phyloP scores from a whole-genome alignment of 2,888 invertebrate species.

The Cantharis rustica region DNA sequence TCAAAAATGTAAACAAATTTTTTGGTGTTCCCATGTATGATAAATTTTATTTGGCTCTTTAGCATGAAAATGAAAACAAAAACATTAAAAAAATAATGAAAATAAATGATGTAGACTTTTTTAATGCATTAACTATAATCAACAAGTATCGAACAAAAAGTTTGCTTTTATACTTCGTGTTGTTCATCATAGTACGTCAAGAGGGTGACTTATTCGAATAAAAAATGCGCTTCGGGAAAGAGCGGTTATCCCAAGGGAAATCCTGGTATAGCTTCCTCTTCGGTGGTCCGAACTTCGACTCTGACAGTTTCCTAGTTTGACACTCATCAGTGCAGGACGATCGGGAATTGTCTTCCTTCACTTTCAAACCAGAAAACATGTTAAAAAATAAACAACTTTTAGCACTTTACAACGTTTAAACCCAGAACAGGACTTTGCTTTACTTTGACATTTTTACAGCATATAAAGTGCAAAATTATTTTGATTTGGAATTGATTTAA shows the following conservation, averaged over 20 bases:
- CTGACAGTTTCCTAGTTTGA: conserved; percentile 30
- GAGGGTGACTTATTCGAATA: conserved; percentile 30
- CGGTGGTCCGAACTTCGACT: conserved; percentile 31
- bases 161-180: conserved; percentile 19
- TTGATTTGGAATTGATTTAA: background rate
- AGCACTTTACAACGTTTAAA: background rate
- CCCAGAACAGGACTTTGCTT: background rate
- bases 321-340: conserved; percentile 30
- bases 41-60: background rate
- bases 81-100: background rate
- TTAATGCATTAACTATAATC: conserved; percentile 7
- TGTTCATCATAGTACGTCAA: conserved; percentile 30
- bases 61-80: background rate
- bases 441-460: background rate
- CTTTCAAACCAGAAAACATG: conserved; percentile 28
- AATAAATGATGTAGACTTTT: background rate
- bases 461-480: background rate
- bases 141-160: conserved; percentile 28
- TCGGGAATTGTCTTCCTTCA: conserved; percentile 31
- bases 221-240: conserved; percentile 32
- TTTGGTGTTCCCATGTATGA: too few relatives aligned
- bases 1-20: too few relatives aligned
- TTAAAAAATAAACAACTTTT: conserved; percentile 21
- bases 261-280: conserved; percentile 31
- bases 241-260: conserved; percentile 32